phyloP scores from a whole-genome alignment of 2,113 vertebrate genomes.

The Phylloscopus trochilus region DNA sequence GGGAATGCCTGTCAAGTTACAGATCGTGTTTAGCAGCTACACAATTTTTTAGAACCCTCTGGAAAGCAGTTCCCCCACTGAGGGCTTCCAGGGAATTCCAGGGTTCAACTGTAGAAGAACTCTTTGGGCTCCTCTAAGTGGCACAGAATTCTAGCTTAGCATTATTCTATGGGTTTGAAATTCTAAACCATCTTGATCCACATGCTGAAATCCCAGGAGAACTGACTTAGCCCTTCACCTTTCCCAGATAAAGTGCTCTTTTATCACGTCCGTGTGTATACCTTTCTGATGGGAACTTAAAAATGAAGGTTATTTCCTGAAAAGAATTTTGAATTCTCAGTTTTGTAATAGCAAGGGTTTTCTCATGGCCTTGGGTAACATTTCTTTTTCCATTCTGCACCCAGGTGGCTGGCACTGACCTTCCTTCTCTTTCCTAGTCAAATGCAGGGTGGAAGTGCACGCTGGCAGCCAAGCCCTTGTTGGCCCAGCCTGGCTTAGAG shows the following conservation, averaged over 20 bases:
- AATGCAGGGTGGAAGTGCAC: neutral
- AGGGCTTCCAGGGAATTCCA: neutral
- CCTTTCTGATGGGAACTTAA: neutral
- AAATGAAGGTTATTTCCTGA: neutral
- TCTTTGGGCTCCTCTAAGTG: neutral
- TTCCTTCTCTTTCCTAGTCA: neutral
- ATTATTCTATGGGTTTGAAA: neutral
- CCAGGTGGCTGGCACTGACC: neutral
- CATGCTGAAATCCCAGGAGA: neutral
- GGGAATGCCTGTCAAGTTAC: neutral
- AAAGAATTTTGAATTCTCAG: neutral
- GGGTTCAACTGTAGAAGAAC: neutral
- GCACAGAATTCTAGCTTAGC: neutral
- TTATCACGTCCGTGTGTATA: accelerated
- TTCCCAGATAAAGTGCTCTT: neutral
- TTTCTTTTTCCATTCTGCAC: neutral
- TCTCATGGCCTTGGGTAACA: neutral
- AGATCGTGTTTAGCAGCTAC: neutral
- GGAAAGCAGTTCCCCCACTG: neutral
- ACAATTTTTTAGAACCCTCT: neutral
- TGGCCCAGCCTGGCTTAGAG: neutral
- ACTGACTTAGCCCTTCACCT: neutral
- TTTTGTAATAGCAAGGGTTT: neutral
- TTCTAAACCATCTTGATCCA: neutral
- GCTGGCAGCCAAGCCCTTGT: neutral